phyloP scores from a whole-genome alignment of 1,140 invertebrate species.

The Brachionus koreanus region DNA sequence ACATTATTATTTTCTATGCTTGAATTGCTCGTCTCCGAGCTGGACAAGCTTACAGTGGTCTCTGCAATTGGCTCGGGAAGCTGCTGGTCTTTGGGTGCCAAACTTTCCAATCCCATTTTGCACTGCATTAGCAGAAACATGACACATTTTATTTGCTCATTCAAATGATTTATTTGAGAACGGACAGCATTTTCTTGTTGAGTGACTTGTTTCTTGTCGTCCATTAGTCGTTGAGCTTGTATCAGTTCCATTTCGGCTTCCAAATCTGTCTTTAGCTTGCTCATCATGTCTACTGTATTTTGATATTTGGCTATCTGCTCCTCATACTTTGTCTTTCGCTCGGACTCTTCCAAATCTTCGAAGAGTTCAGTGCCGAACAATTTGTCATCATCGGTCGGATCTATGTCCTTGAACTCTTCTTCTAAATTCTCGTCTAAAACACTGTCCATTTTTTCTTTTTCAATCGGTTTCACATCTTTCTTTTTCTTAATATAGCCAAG shows the following conservation, averaged over 20 bases:
- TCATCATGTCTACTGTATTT: constrained; percentile 19
- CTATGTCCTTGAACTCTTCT: constrained; percentile 30
- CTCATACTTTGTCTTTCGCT: constrained; percentile 14
- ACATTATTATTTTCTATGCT: neutral
- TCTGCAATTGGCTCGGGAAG: neutral
- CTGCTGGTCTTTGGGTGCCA: neutral
- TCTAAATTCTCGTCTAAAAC: neutral
- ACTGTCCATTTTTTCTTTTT: neutral
- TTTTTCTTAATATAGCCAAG: neutral
- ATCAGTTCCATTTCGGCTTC: neutral
- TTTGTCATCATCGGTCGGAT: neutral
- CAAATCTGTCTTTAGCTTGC: neutral
- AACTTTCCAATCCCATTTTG: constrained; percentile 9
- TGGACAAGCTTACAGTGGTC: neutral
- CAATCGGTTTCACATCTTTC: neutral
- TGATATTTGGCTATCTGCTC: constrained; percentile 30
- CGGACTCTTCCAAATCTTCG: neutral
- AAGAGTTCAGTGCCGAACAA: constrained; percentile 24
- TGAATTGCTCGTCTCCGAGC: neutral
- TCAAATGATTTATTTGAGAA: constrained; percentile 19
- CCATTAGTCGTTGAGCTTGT: neutral
- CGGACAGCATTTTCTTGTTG: neutral
- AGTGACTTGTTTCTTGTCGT: neutral
- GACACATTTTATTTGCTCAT: constrained; percentile 37
- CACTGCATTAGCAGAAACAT: constrained; percentile 35